Evolutionary conservation across 2,797 vertebrate species (phyloP), one percentile per base, ranked within the genome.

Genomic region (Rhadinocentrus ornatus): DNA sequence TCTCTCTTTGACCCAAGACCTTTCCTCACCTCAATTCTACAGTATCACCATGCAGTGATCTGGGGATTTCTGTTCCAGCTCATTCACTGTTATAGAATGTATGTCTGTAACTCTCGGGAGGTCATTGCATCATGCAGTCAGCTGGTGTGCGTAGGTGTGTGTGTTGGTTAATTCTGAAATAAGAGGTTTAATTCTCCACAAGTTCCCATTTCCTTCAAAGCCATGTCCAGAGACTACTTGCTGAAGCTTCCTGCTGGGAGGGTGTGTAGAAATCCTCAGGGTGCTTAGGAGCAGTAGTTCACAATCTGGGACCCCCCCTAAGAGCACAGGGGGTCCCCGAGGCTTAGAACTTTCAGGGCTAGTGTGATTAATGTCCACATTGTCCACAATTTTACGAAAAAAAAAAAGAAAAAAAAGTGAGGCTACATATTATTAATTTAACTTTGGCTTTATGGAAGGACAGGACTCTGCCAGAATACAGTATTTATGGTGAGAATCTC

Each of bases 1-100:
- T 84, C 89, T 66, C 44, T 89, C 76, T 89, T 87, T 80, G 62
- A 64, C 73, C 86, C 12, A 60, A 84, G 88, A 91, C 85, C 86
- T 87, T 80, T 86, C 82, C 81, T 69, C 88, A 93, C 83, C 80
- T 90, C 86, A 92, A 86, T 94, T 92, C 92, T 86, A 91, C 82
- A 89, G 78, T 71, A 86, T 74, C 87, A 78, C 87, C 75, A 78
- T 77, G 78, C 78, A 86, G 77, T 89, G 92, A 92, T 91, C 78
- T 86, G 50, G 27, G 70, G 71, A 84, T 86, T 89, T 78, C 78
- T 72, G 77, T 66, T 71, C 63, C 31, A 70, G 79, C 81, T 83
- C 71, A 82, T 80, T 59, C 71, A 86, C 71, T 77, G 74, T 67
- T 66, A 85, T 73, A 83, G 52, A 74, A 87, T 44, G 31, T 52